Conservation (phyloP, 2,797 vertebrate species). For the Erithacus rubecula region DNA sequence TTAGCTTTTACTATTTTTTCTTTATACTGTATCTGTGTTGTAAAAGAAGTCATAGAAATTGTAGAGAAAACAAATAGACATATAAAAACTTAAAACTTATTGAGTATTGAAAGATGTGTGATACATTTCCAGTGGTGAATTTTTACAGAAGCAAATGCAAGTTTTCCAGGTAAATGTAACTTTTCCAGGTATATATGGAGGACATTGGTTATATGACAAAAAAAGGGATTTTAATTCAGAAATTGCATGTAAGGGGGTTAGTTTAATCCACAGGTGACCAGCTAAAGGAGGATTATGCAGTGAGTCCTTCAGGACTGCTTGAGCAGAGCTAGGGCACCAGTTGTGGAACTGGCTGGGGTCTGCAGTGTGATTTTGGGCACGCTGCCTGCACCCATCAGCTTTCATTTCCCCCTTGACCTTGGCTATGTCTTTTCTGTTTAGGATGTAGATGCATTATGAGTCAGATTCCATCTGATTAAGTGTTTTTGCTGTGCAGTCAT, state of each 20-base stretch:
- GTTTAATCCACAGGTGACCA: background rate
- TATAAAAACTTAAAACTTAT: background rate
- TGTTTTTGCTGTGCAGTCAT: background rate
- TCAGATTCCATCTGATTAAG: background rate
- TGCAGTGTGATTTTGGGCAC: background rate
- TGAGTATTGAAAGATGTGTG: background rate
- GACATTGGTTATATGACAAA: background rate
- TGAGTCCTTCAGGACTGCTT: background rate
- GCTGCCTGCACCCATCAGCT: background rate
- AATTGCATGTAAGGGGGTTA: background rate
- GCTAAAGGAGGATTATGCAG: background rate
- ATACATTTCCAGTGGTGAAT: background rate
- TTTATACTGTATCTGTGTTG: background rate
- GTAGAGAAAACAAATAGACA: background rate
- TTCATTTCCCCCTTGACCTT: background rate
- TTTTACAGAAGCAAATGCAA: background rate
- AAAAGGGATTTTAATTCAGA: background rate
- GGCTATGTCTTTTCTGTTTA: background rate
- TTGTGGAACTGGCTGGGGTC: background rate
- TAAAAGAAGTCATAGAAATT: background rate
- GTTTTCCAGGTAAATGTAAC: background rate
- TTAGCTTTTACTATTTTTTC: background rate
- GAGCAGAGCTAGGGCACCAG: accelerated
- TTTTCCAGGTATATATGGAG: background rate
- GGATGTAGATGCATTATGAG: background rate